phyloP scores from a whole-genome alignment of 2,888 invertebrate genomes.

The Itoplectis maculator region DNA sequence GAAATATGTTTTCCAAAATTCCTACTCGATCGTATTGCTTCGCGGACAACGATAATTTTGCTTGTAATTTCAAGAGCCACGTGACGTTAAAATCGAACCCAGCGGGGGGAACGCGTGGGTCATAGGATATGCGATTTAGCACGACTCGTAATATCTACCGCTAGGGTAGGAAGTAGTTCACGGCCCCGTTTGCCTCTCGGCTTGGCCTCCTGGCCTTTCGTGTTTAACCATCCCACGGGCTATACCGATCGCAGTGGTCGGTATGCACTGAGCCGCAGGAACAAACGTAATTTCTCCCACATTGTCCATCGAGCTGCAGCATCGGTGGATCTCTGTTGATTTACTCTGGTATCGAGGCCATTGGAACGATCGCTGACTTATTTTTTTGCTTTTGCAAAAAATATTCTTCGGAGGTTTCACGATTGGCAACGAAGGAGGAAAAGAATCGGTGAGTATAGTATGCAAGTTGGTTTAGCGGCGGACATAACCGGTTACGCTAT shows the following conservation, averaged over 20 bases:
- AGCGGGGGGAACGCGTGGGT: conserved; percentile 35
- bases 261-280: neutral
- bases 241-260: neutral
- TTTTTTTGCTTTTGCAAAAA: conserved; percentile 3
- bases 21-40: neutral
- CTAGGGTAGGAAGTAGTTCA: conserved; percentile 53
- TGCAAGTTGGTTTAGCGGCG: conserved; percentile 34
- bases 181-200: conserved; percentile 53
- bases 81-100: neutral
- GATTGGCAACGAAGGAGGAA: neutral
- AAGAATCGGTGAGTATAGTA: conserved; percentile 28
- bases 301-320: neutral
- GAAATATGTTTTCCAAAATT: neutral
- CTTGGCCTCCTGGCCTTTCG: conserved; percentile 50
- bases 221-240: conserved; percentile 30
- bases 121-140: conserved; percentile 42
- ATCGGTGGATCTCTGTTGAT: conserved; percentile 3
- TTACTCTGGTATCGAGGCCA: conserved; percentile 45
- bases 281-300: conserved; percentile 1
- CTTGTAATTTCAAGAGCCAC: neutral
- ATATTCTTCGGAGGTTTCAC: conserved; percentile 23
- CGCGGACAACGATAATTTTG: neutral
- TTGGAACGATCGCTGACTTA: conserved; percentile 25
- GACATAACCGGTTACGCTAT: conserved; percentile 62
- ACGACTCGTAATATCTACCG: neutral